These are phyloP conservation scores for Zalophus californianus DNA, from an alignment of 2,797 vertebrate genomes.

Conservation along the genomic window DNA sequence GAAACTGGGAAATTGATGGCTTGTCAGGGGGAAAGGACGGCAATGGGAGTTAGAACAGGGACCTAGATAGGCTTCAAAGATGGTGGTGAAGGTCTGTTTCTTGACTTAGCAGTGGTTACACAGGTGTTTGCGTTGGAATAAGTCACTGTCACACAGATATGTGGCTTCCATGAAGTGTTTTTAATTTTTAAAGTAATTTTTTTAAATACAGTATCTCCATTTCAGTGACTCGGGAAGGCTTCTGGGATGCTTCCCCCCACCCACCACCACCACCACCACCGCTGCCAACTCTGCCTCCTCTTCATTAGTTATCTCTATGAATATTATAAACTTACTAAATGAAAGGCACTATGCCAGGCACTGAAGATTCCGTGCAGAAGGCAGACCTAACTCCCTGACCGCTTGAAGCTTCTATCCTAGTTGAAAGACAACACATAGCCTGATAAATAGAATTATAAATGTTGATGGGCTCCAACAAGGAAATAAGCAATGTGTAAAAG, in stretches of 20 bases:
- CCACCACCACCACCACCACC: no score
- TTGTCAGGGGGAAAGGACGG: background rate
- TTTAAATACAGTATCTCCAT: background rate
- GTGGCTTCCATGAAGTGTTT: background rate
- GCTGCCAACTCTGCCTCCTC: background rate
- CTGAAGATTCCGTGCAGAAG: background rate
- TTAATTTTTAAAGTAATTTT: background rate
- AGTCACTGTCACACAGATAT: background rate
- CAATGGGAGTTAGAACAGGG: background rate
- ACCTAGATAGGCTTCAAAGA: background rate
- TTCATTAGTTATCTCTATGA: background rate
- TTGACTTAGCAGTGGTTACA: background rate
- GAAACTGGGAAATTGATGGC: background rate
- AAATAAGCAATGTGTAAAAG: background rate
- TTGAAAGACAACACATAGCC: background rate
- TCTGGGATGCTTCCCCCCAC: background rate
- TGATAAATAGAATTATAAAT: background rate
- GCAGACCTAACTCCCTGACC: background rate
- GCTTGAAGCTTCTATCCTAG: background rate
- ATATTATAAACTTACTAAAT: background rate
- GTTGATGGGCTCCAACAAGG: background rate
- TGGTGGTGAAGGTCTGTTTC: background rate
- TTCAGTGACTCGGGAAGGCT: background rate
- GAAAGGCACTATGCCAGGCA: background rate
- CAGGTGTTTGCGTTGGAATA: background rate